Conservation (phyloP, 2,797 vertebrate species). For the Cyclopterus lumpus region DNA sequence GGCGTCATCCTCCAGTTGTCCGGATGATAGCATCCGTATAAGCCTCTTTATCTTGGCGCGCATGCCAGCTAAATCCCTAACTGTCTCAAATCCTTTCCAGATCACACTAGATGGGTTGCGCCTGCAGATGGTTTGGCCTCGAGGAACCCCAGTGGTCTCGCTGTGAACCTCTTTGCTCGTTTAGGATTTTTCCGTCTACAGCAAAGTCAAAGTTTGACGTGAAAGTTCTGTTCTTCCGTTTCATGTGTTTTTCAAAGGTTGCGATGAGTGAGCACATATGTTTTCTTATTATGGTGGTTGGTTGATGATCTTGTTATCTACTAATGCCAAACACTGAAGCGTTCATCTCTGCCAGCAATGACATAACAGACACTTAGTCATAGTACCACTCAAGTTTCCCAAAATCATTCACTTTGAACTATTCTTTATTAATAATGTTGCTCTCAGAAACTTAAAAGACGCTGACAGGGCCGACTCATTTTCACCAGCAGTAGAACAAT, state of each 20-base stretch:
- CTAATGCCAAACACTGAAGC: not conserved
- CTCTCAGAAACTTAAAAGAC: constrained; percentile 4
- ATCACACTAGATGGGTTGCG: constrained; percentile 1
- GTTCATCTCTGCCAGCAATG: not conserved
- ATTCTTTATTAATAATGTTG: not conserved
- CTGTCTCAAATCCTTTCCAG: constrained; percentile 27
- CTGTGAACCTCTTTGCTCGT: constrained; percentile 33
- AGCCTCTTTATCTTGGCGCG: constrained; percentile 13
- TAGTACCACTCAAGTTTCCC: not conserved
- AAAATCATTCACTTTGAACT: not conserved
- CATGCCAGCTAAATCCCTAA: constrained; percentile 20
- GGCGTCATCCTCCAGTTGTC: constrained; percentile 38
- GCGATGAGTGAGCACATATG: not conserved
- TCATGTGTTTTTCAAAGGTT: constrained; percentile 8
- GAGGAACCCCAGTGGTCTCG: not conserved
- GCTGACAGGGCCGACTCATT: not conserved
- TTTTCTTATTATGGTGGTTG: not conserved
- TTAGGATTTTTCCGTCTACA: constrained; percentile 35
- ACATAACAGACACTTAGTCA: not conserved
- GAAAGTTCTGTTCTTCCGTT: not conserved
- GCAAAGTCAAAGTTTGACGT: constrained; percentile 31
- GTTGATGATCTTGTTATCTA: constrained; percentile 13
- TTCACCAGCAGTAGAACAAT: not conserved
- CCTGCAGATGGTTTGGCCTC: constrained; percentile 32
- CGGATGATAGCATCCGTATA: constrained; percentile 26